phyloP scores from a whole-genome alignment of 1,140 invertebrate genomes.

The Drosophila tani region DNA sequence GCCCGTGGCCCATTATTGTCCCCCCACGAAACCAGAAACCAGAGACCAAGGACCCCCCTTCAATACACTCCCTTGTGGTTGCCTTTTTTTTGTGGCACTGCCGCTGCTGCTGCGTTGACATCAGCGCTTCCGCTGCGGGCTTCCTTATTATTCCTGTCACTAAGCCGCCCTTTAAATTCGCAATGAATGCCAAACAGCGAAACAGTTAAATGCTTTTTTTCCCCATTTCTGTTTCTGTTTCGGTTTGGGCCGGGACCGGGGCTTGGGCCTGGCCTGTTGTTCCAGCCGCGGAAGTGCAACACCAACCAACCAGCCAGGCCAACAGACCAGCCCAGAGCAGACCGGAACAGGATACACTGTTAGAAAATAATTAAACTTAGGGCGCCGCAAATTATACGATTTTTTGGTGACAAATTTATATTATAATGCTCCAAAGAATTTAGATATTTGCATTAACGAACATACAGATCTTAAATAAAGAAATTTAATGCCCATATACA shows the following conservation, averaged over 20 bases:
- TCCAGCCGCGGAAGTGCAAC: slow-evolving; percentile 73
- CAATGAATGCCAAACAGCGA: slow-evolving; percentile 81
- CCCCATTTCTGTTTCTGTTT: slow-evolving; percentile 22
- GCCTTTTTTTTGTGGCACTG: slow-evolving; percentile 35
- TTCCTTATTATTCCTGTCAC: slow-evolving; percentile 83
- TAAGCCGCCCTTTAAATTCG: slow-evolving; percentile 83
- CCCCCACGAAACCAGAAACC: slow-evolving; percentile 36
- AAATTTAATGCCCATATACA: no score
- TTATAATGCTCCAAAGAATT: no score
- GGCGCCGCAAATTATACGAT: background rate
- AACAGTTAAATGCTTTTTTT: slow-evolving; percentile 77
- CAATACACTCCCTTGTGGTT: slow-evolving; percentile 72
- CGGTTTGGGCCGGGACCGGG: no score
- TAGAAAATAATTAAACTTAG: slow-evolving; percentile 6
- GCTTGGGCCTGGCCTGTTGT: slow-evolving; percentile 31
- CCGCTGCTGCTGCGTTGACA: slow-evolving; percentile 63
- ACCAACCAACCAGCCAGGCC: slow-evolving; percentile 57
- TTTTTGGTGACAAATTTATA: background rate
- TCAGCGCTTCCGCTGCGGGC: slow-evolving; percentile 78
- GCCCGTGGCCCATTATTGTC: slow-evolving; percentile 68
- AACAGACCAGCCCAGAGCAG: slow-evolving; percentile 33
- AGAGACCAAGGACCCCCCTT: slow-evolving; percentile 11
- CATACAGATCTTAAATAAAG: no score
- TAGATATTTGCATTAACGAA: no score
- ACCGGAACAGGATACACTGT: slow-evolving; percentile 39